Evolutionary conservation across 2,888 invertebrate genomes (phyloP).

Genomic region (Xylota sylvarum): DNA sequence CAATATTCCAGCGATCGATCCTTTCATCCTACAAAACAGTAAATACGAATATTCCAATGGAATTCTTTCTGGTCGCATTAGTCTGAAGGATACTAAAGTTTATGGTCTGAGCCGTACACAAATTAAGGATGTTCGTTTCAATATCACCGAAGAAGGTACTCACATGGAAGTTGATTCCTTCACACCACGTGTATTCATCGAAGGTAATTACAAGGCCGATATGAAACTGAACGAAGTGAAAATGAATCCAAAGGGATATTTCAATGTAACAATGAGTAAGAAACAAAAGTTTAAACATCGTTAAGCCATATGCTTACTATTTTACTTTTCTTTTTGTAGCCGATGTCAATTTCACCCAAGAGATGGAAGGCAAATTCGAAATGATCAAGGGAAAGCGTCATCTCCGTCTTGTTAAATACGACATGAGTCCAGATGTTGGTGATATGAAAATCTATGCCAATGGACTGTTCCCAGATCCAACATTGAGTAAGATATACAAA

Average conservation of each 20-base stretch:
- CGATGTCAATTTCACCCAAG: constrained; percentile 87
- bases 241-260: constrained; percentile 87
- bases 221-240: constrained; percentile 87
- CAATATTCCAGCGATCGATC: constrained; percentile 83
- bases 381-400: constrained; percentile 86
- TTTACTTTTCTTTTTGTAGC: constrained; percentile 82
- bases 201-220: constrained; percentile 87
- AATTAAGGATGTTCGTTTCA: constrained; percentile 87
- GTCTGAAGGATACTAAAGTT: constrained; percentile 86
- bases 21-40: constrained; percentile 81
- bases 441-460: constrained; percentile 87
- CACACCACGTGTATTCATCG: constrained; percentile 86
- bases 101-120: constrained; percentile 86
- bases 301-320: constrained; percentile 35
- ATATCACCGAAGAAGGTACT: constrained; percentile 86
- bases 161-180: constrained; percentile 87
- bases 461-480: constrained; percentile 87
- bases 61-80: constrained; percentile 81
- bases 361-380: constrained; percentile 87
- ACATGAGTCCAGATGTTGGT: constrained; percentile 88
- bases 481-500: constrained; percentile 87
- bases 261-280: constrained; percentile 88
- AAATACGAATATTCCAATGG: constrained; percentile 81
- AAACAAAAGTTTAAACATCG: constrained; percentile 75
- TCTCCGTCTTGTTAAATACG: constrained; percentile 87